phyloP scores from a whole-genome alignment of 2,113 vertebrate species.

The Cyprinodon tularosa region DNA sequence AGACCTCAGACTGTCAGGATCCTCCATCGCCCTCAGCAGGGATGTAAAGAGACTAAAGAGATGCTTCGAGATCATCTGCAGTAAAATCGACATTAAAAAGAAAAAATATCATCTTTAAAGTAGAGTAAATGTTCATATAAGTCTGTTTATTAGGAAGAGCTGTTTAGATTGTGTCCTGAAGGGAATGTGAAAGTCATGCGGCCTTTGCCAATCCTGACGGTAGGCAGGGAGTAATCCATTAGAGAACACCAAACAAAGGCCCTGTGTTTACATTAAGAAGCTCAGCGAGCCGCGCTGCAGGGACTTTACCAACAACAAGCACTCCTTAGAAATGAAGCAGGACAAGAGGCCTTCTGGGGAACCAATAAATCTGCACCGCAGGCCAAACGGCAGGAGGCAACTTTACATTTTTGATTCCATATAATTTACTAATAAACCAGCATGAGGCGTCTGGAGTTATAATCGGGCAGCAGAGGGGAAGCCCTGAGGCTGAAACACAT shows the following conservation, averaged over 20 bases:
- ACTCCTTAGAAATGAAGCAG: conserved; percentile 29
- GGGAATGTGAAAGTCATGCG: background rate
- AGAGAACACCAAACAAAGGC: conserved; percentile 43
- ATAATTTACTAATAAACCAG: too few species aligned
- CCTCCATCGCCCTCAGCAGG: too few species aligned
- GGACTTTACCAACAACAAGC: conserved; percentile 6
- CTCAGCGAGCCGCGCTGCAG: conserved; percentile 26
- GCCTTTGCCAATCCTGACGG: background rate
- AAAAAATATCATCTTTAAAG: background rate
- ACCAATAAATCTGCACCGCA: background rate
- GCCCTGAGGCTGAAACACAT: too few species aligned
- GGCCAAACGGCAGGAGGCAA: too few species aligned
- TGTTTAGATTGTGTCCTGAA: background rate
- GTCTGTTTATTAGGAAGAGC: too few species aligned
- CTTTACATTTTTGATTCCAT: background rate
- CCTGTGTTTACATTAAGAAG: conserved; percentile 49
- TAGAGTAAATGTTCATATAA: background rate
- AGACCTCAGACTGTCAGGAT: too few species aligned
- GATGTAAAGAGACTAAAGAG: too few species aligned
- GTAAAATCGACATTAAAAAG: too few species aligned
- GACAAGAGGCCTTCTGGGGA: background rate
- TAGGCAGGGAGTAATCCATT: conserved; percentile 35
- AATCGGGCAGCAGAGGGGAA: too few species aligned
- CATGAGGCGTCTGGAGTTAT: too few species aligned
- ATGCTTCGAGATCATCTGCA: too few species aligned